Base-by-base conservation (phyloP, 1,140 invertebrate species). In the Fopius arisanus region DNA sequence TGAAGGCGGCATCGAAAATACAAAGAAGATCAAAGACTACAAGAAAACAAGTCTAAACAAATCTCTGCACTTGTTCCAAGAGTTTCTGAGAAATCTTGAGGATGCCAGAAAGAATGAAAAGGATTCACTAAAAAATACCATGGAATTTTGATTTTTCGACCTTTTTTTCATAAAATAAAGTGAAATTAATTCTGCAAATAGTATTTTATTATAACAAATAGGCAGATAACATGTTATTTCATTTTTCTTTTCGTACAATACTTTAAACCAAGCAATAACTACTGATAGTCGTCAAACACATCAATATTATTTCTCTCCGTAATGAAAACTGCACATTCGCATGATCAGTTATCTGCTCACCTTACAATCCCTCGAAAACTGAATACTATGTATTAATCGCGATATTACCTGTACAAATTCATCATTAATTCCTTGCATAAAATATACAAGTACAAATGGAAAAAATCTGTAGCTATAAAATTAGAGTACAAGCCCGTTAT, bases 41-140 rank as follows among this genome's bases (percentile, higher is more conserved):
- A 94, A 94, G 74, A 94, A 94, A 84, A 96, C 95, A 0, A 92
- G 92, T 75, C 84, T 96, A 67, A 91, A 91, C 65, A 91, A 92
- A 75, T 88, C 90, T 7, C 85, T 95, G 0, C 89, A 90, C 51
- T 82, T 93, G 4, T 95, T 96, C 84, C 91, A 93, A 78, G 92
- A 93, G 80, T 96, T 95, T 83, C 77, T 96, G 9, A 87, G 91
- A 59, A 89, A 89, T 33, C 78, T 95, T 29, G 90, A 92, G 76
- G 80, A 79, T 37, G 75, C 83, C 1, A 72, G 81, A 68, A 81
- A 80, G 68, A 75, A 74, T 1, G 69, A 79, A 5, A 85, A 82
- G 6, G 59, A 65, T 19, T 14, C 7, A 29, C 23, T 33, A 16
- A 65, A 6, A 7, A 31, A 4, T 65, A 65, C 62, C n/a, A 33